Percentiles rank a stretch among this genome's conserved stretches.
phyloP scores from a whole-genome alignment of 2,888 invertebrate species.

The Apamea sordens region DNA sequence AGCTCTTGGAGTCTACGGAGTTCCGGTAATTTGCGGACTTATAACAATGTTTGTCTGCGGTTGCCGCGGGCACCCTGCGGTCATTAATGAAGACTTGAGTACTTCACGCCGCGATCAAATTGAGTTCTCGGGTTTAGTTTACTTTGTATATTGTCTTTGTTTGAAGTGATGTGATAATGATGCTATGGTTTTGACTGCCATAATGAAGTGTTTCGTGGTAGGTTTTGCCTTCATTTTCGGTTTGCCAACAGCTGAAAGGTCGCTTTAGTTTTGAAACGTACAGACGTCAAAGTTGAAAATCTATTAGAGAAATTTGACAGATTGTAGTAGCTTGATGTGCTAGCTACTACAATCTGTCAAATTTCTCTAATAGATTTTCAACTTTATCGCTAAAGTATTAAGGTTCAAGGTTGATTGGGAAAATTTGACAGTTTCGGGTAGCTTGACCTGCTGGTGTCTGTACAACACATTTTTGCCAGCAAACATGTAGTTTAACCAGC shows the following conservation, averaged over 20 bases:
- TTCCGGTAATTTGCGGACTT: conserved; percentile 47
- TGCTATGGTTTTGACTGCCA: conserved; percentile 22
- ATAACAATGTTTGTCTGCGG: conserved; percentile 54
- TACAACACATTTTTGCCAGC: not conserved
- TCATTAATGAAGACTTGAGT: conserved; percentile 26
- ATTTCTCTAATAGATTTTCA: too few relatives aligned
- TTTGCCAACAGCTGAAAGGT: not conserved
- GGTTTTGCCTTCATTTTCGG: not conserved
- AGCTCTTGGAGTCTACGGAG: conserved; percentile 24
- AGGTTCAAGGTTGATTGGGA: too few relatives aligned
- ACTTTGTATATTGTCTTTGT: conserved; percentile 21
- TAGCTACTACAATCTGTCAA: too few relatives aligned
- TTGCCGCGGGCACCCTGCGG: conserved; percentile 17
- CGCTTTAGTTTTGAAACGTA: not conserved
- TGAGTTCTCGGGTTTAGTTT: conserved; percentile 16
- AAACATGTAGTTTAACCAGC: not conserved
- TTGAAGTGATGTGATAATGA: conserved; percentile 28
- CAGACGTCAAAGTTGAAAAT: too few relatives aligned
- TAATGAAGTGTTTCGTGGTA: conserved; percentile 18
- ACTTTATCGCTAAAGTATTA: too few relatives aligned
- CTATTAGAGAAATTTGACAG: too few relatives aligned
- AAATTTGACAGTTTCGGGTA: too few relatives aligned
- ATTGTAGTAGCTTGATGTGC: too few relatives aligned
- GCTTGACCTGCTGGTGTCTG: too few relatives aligned
- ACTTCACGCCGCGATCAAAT: conserved; percentile 26